Base-by-base conservation (phyloP, 2,888 invertebrate genomes). In the Charanyca ferruginea region DNA sequence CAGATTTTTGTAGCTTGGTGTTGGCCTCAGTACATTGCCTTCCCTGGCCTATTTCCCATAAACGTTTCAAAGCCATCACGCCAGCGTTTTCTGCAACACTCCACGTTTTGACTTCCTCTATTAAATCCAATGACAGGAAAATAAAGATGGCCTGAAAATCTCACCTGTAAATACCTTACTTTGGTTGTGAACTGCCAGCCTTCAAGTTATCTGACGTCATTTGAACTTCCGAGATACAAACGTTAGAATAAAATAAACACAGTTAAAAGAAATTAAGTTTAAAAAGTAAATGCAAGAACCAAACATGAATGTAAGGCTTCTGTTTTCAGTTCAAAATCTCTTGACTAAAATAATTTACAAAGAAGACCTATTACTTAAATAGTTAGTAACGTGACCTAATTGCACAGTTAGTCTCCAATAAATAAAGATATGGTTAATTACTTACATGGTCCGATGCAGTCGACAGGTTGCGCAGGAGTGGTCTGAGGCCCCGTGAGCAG, bases 381-480 rank as follows among this genome's bases (percentile, higher is more conserved):
- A 35, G 8, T 35, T 2, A 0, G 2, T 23, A 23, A 5, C 7
- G 0, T 45, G 44, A 51, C 22, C 68, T 48, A 48, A n/a, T 44
- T n/a, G 7, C 18, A 23, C 7, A n/a, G 0, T 16, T 11, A 20
- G 5, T 2, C n/a, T 42, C 13, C 2, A 18, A 32, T 13, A 55
- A 35, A 47, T 38, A 11, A 13, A 11, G 23, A n/a, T n/a, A n/a
- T 1, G 42, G 8, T 4, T 5, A 11, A 35, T 23, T 44, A 80
- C 86, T 84, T 71, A 87, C 87, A 70, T 81, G 77, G 80, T 77
- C 74, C 66, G 73, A 45, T 61, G 73, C 63, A 66, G 70, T 60
- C 69, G 83, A 60, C 70, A 66, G 66, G 73, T 79, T 75, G 88
- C 85, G 88, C 87, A 88, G 85, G 87, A 93, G 89, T 93, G 93